These are phyloP conservation scores for Eristalinus aeneus DNA, from an alignment of 2,888 invertebrate genomes.

Conservation along the genomic window DNA sequence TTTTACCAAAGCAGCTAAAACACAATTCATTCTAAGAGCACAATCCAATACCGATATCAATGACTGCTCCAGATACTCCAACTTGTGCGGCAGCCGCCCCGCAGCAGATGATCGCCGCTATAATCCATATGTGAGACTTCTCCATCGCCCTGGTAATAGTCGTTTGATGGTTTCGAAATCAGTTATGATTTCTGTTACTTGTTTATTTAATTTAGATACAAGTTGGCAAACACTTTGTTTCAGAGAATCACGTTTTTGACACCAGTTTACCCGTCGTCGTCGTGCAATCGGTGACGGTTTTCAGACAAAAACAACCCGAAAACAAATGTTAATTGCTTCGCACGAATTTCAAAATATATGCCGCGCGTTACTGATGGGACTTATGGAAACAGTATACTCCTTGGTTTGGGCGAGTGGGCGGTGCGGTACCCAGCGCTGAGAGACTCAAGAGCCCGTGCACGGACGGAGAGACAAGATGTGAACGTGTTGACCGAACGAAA, in stretches of 20 bases:
- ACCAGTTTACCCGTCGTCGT: not conserved
- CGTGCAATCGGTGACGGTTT: constrained; percentile 14
- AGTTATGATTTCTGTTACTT: not conserved
- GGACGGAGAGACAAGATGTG: constrained; percentile 13
- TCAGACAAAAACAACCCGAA: not conserved
- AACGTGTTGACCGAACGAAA: constrained; percentile 64
- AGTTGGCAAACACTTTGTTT: not conserved
- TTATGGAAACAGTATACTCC: constrained; percentile 3
- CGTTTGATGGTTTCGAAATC: constrained; percentile 12
- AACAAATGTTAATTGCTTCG: constrained; percentile 20
- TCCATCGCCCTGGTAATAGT: constrained; percentile 16
- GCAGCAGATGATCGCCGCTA: constrained; percentile 34
- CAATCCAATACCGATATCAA: constrained; percentile 45
- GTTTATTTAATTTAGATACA: not conserved
- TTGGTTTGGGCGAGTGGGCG: constrained; percentile 19
- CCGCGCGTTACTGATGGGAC: not conserved
- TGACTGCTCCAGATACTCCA: constrained; percentile 40
- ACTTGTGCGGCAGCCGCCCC: constrained; percentile 12
- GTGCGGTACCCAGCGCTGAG: constrained; percentile 6
- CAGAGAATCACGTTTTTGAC: constrained; percentile 31
- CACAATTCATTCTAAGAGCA: not conserved
- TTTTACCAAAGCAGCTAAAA: not conserved
- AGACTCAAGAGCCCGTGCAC: constrained; percentile 25
- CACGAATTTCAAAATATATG: constrained; percentile 13
- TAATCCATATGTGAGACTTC: constrained; percentile 44